These are phyloP conservation scores for Ecdyonurus torrentis DNA, from an alignment of 2,888 invertebrate species.

Conservation along the genomic window DNA sequence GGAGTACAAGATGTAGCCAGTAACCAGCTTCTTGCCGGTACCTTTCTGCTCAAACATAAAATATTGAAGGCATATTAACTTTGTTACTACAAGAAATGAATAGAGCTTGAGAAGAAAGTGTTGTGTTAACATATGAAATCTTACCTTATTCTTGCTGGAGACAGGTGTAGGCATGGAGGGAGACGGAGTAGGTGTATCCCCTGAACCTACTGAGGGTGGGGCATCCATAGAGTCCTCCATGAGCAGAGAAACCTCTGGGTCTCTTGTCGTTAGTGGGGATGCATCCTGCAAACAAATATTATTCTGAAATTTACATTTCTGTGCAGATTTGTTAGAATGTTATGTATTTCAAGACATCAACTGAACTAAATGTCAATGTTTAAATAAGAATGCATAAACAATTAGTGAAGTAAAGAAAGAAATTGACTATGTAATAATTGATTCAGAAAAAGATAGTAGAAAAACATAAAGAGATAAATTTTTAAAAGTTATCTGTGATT, in stretches of 20 bases:
- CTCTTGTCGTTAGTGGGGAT: slow-evolving; percentile 24
- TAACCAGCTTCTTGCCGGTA: slow-evolving; percentile 65
- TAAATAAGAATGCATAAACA: slow-evolving; percentile 6
- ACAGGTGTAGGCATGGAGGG: slow-evolving; percentile 15
- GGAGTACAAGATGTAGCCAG: slow-evolving; percentile 96
- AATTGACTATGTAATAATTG: too few species aligned
- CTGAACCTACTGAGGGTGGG: slow-evolving; percentile 64
- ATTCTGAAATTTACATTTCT: too few species aligned
- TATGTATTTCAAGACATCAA: too few species aligned
- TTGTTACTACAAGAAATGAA: not conserved
- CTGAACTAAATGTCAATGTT: too few species aligned
- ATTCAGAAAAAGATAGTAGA: slow-evolving; percentile 2
- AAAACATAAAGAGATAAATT: slow-evolving; percentile 4
- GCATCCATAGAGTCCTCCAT: slow-evolving; percentile 66
- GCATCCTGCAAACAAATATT: slow-evolving; percentile 24
- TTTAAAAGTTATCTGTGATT: too few species aligned
- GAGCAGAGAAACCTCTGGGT: slow-evolving; percentile 23
- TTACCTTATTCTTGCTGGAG: slow-evolving; percentile 20
- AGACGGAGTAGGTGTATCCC: slow-evolving; percentile 43
- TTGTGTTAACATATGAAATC: too few species aligned
- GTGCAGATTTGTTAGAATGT: too few species aligned
- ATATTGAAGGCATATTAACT: slow-evolving; percentile 2
- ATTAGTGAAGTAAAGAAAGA: too few species aligned
- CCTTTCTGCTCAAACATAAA: slow-evolving; percentile 23
- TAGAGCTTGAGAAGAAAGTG: too few species aligned